Evolutionary conservation across 2,113 vertebrate species (phyloP).

Genomic region (Struthidea cinerea): DNA sequence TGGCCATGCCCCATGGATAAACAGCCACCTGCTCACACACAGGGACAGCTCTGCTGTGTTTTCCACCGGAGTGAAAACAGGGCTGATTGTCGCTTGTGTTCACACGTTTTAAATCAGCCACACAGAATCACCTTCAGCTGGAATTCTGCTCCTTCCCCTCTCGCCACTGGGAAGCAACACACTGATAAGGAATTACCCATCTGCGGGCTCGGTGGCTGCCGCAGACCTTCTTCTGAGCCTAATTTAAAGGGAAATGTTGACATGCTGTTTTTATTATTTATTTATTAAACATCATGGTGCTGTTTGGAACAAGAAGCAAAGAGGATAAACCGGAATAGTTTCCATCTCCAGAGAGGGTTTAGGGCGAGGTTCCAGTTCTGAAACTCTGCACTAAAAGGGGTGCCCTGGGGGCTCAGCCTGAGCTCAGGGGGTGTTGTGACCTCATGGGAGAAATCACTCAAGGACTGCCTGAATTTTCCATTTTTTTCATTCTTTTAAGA

Average conservation of each 20-base stretch:
- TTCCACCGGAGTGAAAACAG: not conserved
- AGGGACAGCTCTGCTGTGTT: not conserved
- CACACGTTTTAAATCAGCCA: not conserved
- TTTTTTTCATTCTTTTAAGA: not conserved
- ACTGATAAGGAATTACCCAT: not conserved
- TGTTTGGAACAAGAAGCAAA: not conserved
- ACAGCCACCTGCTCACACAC: not conserved
- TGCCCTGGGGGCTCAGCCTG: not conserved
- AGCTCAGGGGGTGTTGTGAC: not conserved
- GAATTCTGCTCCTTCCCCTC: not conserved
- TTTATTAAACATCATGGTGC: not conserved
- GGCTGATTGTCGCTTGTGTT: not conserved
- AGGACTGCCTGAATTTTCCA: not conserved
- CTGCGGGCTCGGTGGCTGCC: not conserved
- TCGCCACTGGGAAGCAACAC: not conserved
- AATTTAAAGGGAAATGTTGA: not conserved
- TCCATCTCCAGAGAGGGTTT: not conserved
- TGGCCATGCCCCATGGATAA: not conserved
- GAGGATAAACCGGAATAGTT: not conserved
- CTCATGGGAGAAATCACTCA: not conserved
- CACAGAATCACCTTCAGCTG: not conserved
- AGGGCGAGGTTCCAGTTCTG: not conserved
- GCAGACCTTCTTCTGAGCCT: not conserved
- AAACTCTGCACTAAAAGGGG: not conserved
- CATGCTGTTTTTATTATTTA: not conserved